phyloP scores from a whole-genome alignment of 2,888 invertebrate genomes.

The Epistrophe eligans region DNA sequence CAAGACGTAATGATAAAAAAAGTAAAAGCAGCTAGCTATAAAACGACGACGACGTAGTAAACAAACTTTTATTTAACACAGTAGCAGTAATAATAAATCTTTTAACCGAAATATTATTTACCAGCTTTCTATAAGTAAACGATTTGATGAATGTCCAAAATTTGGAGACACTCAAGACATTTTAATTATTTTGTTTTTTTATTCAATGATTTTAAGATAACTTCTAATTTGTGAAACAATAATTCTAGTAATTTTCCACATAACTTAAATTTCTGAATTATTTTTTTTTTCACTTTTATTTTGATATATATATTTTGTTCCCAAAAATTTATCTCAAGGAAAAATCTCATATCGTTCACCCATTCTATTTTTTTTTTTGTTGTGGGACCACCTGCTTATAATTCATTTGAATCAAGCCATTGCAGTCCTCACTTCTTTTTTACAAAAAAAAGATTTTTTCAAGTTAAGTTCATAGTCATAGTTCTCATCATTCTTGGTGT shows the following conservation, averaged over 20 bases:
- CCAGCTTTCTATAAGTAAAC: background rate
- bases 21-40: background rate
- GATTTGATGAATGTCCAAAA: background rate
- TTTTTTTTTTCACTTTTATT: too few species aligned
- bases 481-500: slow-evolving; percentile 23
- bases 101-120: background rate
- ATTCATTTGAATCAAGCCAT: slow-evolving; percentile 19
- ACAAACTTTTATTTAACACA: background rate
- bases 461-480: background rate
- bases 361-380: background rate
- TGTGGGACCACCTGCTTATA: slow-evolving; percentile 22
- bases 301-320: background rate
- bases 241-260: background rate
- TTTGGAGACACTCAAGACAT: background rate
- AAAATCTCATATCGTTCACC: slow-evolving; percentile 20
- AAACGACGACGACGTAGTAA: background rate
- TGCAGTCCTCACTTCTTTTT: background rate
- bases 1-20: background rate
- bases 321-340: slow-evolving; percentile 2
- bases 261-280: background rate
- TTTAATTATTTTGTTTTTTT: background rate
- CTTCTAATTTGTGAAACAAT: background rate
- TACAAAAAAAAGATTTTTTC: background rate
- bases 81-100: background rate
- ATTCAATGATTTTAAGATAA: background rate